Evolutionary conservation across 1,140 invertebrate genomes (phyloP), one percentile per base, ranked within the genome.

Genomic region (Drosophila tropicalis): DNA sequence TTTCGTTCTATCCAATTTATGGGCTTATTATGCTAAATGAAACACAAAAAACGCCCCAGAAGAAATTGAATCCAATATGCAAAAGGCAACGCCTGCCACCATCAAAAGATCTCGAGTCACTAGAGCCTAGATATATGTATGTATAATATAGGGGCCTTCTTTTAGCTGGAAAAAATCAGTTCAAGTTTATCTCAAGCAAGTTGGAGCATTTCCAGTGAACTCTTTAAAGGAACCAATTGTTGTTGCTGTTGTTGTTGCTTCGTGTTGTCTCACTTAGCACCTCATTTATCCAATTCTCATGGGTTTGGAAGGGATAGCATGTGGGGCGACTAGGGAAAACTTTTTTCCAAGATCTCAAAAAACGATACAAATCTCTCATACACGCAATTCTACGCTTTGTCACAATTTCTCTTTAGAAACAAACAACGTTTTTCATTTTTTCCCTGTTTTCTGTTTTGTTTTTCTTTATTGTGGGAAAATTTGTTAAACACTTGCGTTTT

Each of bases 391-490:
- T 58, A 19, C 34, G 56, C 56, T 58, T 58, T 58, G 56, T 58
- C 56, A 58, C 56, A 58, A 58, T 58, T 58, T 51, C 44, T 51
- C 19, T 39, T 39, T 3, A 44, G 25, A 34, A 34, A 32, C 56
- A 58, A 36, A 19, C 32, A 34, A 58, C 6, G 56, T 58, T 36
- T 34, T 51, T 22, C 44, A 22, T 51, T 51, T 51, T 47, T 47
- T 17, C 70, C 61, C 32, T 47, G 32, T 60, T 60, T 32, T 22
- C 29, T 72, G 72, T 69, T 54, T 36, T 72, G 72, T 70, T 54
- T 58, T 58, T 36, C 58, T 70, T 73, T 73, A 29, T 73, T 73
- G 81, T 83, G 82, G 67, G 82, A 84, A 84, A 77, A 22, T 56
- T 1, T 63, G 34, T 40, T 34, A 34, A 29, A 41, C 34, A 73